phyloP scores from a whole-genome alignment of 2,113 vertebrate species.

The Nothocercus nigrocapillus region DNA sequence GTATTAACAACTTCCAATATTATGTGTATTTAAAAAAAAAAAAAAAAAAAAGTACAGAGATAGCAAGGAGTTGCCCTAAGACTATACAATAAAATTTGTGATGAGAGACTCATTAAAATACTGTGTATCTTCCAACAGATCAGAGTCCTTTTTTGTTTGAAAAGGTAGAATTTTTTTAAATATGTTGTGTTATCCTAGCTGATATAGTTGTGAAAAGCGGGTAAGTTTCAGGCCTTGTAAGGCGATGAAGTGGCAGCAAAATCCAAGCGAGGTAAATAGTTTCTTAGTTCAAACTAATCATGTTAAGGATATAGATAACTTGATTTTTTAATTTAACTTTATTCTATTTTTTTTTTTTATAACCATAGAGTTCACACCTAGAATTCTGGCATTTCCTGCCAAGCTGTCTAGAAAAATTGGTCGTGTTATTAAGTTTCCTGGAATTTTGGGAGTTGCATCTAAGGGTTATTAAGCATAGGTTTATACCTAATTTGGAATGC shows the following conservation, averaged over 20 bases:
- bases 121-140: not conserved
- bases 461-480: slow-evolving; percentile 26
- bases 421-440: slow-evolving; percentile 13
- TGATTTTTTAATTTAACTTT: not conserved
- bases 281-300: slow-evolving; percentile 52
- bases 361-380: slow-evolving; percentile 35
- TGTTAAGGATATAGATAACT: slow-evolving; percentile 13
- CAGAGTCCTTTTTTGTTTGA: not conserved
- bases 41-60: too few relatives aligned
- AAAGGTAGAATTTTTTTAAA: not conserved
- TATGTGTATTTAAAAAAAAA: too few relatives aligned
- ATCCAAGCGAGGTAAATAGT: not conserved
- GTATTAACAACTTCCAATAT: not conserved
- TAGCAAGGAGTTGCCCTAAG: not conserved
- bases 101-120: not conserved
- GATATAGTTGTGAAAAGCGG: slow-evolving; percentile 3
- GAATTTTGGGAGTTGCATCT: slow-evolving; percentile 34
- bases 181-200: not conserved
- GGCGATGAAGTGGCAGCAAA: not conserved
- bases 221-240: not conserved
- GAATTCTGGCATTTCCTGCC: slow-evolving; percentile 49
- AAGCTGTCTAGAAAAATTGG: slow-evolving; percentile 60
- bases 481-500: slow-evolving; percentile 54
- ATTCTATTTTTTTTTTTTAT: not conserved
- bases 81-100: not conserved